Base-by-base conservation (phyloP, 2,797 vertebrate genomes). In the Malacoraja senta region DNA sequence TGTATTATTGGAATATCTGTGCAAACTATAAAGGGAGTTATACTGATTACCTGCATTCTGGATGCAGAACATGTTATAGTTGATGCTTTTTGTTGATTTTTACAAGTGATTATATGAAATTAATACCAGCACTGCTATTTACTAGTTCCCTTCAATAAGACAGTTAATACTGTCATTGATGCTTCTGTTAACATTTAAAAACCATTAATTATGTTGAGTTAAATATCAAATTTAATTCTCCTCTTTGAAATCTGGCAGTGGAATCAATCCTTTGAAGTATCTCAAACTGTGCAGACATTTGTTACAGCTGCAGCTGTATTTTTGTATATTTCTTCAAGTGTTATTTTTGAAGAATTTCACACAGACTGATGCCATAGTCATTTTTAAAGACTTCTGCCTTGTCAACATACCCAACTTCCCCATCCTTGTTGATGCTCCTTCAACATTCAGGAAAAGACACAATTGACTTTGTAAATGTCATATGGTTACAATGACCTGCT, bases 201-300 rank as follows among this genome's bases (percentile, higher is more conserved):
- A 8, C 68, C 65, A 72, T 91, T 91, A 72, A 91, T 91, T 91
- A 71, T 91, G n/a, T 35, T 91, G 32, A 68, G 53, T 61, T n/a
- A 71, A 38, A 72, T 38, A 44, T 35, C 10, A 3, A 91, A 35
- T 38, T 72, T 72, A 3, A 68, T 71, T 91, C 68, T 44, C 13
- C 63, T 71, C 32, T 1, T 26, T 84, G 58, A 29, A 61, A 17
- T 63, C 81, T 84, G 7, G 44, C 44, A 83, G 44, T 53, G 21
- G 21, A 81, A 12, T 10, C 81, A 29, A 44, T 24, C 13, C 79
- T 44, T 53, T 53, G 17, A 81, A 61, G 26, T 61, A 8, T 84
- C 81, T 26, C 58, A 84, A n/a, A 84, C 58, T 84, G 81, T 29
- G 12, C 53, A 84, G 81, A 13, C 44, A 29, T 61, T n/a, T 63